These are phyloP conservation scores for Caerostris extrusa DNA, from an alignment of 1,140 invertebrate genomes.

Conservation along the genomic window DNA sequence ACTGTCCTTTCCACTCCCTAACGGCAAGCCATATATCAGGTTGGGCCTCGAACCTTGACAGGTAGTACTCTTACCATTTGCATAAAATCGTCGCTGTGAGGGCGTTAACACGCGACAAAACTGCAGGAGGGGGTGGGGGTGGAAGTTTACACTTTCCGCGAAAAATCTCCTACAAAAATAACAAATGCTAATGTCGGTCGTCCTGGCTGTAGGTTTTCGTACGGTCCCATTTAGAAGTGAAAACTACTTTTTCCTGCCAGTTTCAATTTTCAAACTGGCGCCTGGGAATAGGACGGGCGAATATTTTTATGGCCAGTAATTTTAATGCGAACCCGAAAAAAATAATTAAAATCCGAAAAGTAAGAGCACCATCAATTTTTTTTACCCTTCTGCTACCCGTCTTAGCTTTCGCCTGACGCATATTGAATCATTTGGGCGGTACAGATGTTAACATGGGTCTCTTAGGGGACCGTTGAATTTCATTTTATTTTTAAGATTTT, in stretches of 20 bases:
- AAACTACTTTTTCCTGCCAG: constrained; percentile 73
- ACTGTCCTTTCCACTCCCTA: constrained; percentile 60
- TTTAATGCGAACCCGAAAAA: constrained; percentile 76
- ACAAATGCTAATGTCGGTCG: constrained; percentile 72
- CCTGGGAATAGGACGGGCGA: constrained; percentile 54
- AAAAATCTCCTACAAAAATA: constrained; percentile 72
- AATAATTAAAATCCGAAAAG: constrained; percentile 77
- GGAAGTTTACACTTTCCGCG: constrained; percentile 28
- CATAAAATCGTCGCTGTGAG: constrained; percentile 72
- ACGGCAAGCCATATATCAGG: constrained; percentile 71
- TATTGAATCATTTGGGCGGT: constrained; percentile 72
- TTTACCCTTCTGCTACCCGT: neutral
- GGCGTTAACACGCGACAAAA: constrained; percentile 74
- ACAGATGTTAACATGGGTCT: constrained; percentile 71
- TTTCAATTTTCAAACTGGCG: constrained; percentile 76
- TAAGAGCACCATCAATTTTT: constrained; percentile 31
- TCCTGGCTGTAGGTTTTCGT: constrained; percentile 58
- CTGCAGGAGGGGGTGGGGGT: constrained; percentile 11
- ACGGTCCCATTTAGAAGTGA: constrained; percentile 71
- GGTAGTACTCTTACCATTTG: constrained; percentile 74
- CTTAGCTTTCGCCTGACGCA: constrained; percentile 18
- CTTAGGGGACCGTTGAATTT: constrained; percentile 56
- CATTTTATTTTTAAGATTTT: constrained; percentile 61
- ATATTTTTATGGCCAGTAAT: constrained; percentile 74
- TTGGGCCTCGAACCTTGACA: constrained; percentile 59